These are phyloP conservation scores for Trichonephila clavata DNA, from an alignment of 1,140 invertebrate species.

Conservation along the genomic window DNA sequence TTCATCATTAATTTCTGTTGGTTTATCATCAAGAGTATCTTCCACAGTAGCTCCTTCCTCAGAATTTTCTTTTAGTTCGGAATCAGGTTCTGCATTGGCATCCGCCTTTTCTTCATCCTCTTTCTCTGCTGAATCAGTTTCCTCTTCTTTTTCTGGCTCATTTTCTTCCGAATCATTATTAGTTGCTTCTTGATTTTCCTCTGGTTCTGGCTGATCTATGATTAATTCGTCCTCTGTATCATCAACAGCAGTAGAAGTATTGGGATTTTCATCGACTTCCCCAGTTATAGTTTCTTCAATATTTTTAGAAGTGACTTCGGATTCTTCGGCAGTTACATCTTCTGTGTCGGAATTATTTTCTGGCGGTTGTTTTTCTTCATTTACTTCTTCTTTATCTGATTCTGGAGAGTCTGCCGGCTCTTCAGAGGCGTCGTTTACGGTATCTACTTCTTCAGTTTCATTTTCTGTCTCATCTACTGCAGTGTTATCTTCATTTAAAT, in stretches of 20 bases:
- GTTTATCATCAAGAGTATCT: slow-evolving; percentile 29
- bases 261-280: background rate
- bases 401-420: background rate
- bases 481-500: background rate
- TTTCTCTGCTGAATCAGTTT: background rate
- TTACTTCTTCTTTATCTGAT: slow-evolving; percentile 14
- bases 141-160: slow-evolving; percentile 12
- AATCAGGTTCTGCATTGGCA: background rate
- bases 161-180: background rate
- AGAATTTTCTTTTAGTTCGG: background rate
- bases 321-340: slow-evolving; percentile 53
- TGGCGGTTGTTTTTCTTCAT: background rate
- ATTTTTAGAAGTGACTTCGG: background rate
- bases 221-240: slow-evolving; percentile 11
- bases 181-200: background rate
- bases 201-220: background rate
- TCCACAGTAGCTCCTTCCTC: background rate
- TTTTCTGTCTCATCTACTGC: background rate
- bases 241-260: background rate
- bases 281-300: background rate
- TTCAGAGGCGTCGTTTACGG: background rate
- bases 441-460: slow-evolving; percentile 19
- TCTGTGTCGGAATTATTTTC: slow-evolving; percentile 12
- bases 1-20: slow-evolving; percentile 19
- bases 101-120: slow-evolving; percentile 8